Percentiles rank a stretch among this genome's conserved stretches.
Evolutionary conservation across 2,113 vertebrate genomes (phyloP).

Genomic region (Leptobrachium ailaonicum): DNA sequence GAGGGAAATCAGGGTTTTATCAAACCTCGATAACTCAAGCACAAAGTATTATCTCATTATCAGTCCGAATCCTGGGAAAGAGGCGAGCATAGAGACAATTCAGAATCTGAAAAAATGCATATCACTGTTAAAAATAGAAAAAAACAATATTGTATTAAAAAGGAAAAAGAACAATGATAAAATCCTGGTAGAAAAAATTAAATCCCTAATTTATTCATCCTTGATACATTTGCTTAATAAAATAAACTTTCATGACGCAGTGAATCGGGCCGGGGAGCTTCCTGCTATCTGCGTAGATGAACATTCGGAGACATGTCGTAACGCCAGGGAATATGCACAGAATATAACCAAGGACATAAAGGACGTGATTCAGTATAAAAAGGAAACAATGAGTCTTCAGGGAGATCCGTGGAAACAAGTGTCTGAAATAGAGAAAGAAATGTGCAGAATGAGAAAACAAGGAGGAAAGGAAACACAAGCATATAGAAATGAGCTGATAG

Average conservation of each 20-base stretch:
- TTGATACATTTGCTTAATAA: neutral
- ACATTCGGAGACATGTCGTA: slow-evolving; percentile 52
- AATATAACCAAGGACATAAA: neutral
- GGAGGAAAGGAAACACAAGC: neutral
- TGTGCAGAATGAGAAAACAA: slow-evolving; percentile 37
- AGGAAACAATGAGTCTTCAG: slow-evolving; percentile 52
- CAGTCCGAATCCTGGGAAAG: slow-evolving; percentile 49
- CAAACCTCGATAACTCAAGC: neutral
- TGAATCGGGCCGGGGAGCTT: neutral
- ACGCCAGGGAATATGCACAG: neutral
- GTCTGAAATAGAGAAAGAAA: slow-evolving; percentile 51
- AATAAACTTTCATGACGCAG: slow-evolving; percentile 34
- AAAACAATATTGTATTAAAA: too few species aligned
- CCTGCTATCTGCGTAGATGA: slow-evolving; percentile 54
- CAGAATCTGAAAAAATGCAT: slow-evolving; percentile 45
- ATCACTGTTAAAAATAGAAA: too few species aligned
- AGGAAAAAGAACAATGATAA: too few species aligned
- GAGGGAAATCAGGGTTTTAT: slow-evolving; percentile 57
- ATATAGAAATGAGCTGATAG: slow-evolving; percentile 43
- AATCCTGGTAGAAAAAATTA: too few species aligned
- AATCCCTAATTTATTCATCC: too few species aligned
- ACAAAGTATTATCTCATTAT: slow-evolving; percentile 58
- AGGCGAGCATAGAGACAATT: slow-evolving; percentile 54
- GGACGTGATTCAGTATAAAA: slow-evolving; percentile 38
- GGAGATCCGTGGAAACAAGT: slow-evolving; percentile 51